Base-by-base conservation (phyloP, 2,113 vertebrate genomes). In the Syrrhaptes paradoxus region DNA sequence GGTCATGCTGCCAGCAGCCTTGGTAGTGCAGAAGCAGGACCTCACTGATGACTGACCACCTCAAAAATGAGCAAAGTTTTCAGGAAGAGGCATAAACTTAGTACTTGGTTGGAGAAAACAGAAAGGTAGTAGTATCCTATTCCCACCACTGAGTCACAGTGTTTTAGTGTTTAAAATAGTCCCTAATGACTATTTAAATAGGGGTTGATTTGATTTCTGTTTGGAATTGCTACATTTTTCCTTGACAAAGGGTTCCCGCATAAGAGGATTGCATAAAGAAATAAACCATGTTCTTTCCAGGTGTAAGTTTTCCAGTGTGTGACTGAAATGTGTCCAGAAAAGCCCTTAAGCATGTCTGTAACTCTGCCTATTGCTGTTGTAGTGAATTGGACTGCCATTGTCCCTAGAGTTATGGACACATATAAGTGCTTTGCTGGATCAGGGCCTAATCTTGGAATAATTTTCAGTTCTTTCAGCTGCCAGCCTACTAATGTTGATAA, bases 381-480 rank as follows among this genome's bases (percentile, higher is more conserved):
- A 25, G 57, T 3, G 4, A 75, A 48, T 22, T 59, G 43, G 21
- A 21, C 26, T 65, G 21, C 77, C 57, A 2, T 4, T 59, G 43
- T 25, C 24, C 31, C 21, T 22, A 17, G 29, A n/a, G 5, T n/a
- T 81, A 26, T 17, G 26, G 2, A n/a, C 6, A 13, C 7, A 28
- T 85, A 71, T 48, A 81, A 85, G 38, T 61, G 20, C 6, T 89
- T 82, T 85, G 13, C 61, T 79, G 22, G 19, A 62, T 58, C 66
- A 78, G 17, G 71, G 49, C 61, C 52, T 85, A 55, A 86, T 59
- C 51, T 73, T 61, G 38, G 58, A 77, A 25, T 63, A 2, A 43
- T 85, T 93, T 96, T 88, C 34, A 12, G 10, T 80, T 86, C 82
- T 95, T 95, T 91, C 46, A 65, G 19, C 21, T 86, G 78, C 95